Evolutionary conservation across 2,888 invertebrate genomes (phyloP).

Genomic region (Cheilosia urbana): DNA sequence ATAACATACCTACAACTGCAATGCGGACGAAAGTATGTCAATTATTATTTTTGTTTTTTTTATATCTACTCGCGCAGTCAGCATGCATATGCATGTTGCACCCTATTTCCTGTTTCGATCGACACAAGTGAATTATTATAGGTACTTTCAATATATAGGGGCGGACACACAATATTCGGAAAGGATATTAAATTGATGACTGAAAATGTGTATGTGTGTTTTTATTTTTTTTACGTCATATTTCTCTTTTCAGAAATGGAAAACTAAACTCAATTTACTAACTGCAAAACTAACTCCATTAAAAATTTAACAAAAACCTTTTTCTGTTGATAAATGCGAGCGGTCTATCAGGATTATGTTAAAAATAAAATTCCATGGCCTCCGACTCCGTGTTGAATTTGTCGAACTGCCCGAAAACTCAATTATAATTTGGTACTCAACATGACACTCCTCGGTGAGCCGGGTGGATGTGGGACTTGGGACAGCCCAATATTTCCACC

Average conservation of each 20-base stretch:
- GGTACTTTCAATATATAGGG: constrained; percentile 2
- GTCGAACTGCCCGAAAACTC: constrained; percentile 21
- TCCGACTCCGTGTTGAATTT: background rate
- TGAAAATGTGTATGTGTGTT: background rate
- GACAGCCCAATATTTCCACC: background rate
- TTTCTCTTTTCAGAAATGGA: constrained; percentile 35
- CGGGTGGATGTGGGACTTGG: background rate
- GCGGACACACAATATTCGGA: constrained; percentile 25
- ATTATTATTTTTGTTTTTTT: constrained; percentile 42
- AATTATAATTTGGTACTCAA: constrained; percentile 30
- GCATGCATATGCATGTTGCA: constrained; percentile 31
- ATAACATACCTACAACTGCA: constrained; percentile 40
- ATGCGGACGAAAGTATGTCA: constrained; percentile 65
- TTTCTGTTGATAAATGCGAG: constrained; percentile 23
- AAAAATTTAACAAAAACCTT: constrained; percentile 25
- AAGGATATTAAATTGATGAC: constrained; percentile 38
- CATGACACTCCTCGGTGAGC: constrained; percentile 1
- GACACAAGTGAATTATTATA: constrained; percentile 46
- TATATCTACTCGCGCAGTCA: constrained; percentile 38
- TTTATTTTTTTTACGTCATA: background rate
- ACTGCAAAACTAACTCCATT: constrained; percentile 37
- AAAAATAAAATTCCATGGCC: background rate
- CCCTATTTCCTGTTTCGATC: constrained; percentile 53
- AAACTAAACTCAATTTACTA: constrained; percentile 57
- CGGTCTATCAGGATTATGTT: background rate